These are phyloP conservation scores for Bettongia penicillata DNA, from an alignment of 2,113 vertebrate species.

Conservation along the genomic window DNA sequence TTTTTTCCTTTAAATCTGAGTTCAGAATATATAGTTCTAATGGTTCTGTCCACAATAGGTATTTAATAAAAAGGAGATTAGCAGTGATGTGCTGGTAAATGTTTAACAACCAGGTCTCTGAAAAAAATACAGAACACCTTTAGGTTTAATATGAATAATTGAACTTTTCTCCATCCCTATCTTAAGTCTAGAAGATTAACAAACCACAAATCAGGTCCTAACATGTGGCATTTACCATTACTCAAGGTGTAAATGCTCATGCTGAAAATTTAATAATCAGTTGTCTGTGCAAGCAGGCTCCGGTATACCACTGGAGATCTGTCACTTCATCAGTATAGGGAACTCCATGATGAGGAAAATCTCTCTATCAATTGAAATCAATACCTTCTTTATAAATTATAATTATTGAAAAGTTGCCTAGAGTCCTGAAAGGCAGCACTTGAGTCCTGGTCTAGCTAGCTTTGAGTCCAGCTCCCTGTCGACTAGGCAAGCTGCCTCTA, in stretches of 20 bases:
- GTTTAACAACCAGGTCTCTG: neutral
- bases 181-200: neutral
- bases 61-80: too few relatives aligned
- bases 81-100: neutral
- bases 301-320: neutral
- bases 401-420: neutral
- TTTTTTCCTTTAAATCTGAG: neutral
- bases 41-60: neutral
- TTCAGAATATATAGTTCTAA: neutral
- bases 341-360: neutral
- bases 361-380: neutral
- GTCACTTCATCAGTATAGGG: neutral
- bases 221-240: neutral
- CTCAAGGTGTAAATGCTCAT: neutral
- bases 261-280: neutral
- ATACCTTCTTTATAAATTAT: neutral
- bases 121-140: neutral
- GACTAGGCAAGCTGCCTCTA: neutral
- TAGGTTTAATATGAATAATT: neutral
- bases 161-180: neutral
- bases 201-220: too few relatives aligned
- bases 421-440: neutral
- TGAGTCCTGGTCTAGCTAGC: neutral
- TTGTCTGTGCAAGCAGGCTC: neutral
- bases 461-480: neutral